Base-by-base conservation (phyloP, 2,797 vertebrate species). In the Lagodon rhomboides region DNA sequence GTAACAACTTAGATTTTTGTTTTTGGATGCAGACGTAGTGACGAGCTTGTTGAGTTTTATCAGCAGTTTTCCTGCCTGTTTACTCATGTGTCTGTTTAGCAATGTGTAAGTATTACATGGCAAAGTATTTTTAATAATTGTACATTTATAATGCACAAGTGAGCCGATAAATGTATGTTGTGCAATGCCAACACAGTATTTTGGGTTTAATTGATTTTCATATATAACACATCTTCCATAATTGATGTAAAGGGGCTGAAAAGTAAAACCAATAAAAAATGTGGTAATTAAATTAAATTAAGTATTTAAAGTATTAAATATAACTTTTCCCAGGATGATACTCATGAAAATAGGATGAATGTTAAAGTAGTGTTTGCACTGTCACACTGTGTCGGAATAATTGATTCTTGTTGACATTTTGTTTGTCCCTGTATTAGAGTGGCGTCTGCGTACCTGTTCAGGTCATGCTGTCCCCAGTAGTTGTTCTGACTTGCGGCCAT, bases 381-480 rank as follows among this genome's bases (percentile, higher is more conserved):
- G 44, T 62, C 49, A 65, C 11, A 58, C 3, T 54, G 15, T 23
- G 23, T 18, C 47, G 50, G 10, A 43, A 53, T 23, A 27, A 23
- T 9, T 11, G 11, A 15, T 4, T 17, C 7, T 43, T 41, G 15
- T 53, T 54, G 20, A 18, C n/a, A 56, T 51, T 23, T 43, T 22
- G 15, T 58, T 50, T 51, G 5, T 30, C 3, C 49, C 5, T 2
- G 15, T 62, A 8, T 46, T 5, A 23, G 9, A n/a, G 13, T 18
- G 12, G 44, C 68, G 22, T 80, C 59, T 49, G 9, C 4, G 1
- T 91, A 99, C 98, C 95, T 97, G 87, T 95, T 96, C 70, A 96
- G 92, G 82, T 94, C 95, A 50, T 90, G 95, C 62, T 95, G 91
- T 64, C 93, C 90, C 97, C 97, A 98, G 93, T 92, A 96, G 93